phyloP scores from a whole-genome alignment of 2,888 invertebrate genomes.

The Scelioninae gen. 2 region DNA sequence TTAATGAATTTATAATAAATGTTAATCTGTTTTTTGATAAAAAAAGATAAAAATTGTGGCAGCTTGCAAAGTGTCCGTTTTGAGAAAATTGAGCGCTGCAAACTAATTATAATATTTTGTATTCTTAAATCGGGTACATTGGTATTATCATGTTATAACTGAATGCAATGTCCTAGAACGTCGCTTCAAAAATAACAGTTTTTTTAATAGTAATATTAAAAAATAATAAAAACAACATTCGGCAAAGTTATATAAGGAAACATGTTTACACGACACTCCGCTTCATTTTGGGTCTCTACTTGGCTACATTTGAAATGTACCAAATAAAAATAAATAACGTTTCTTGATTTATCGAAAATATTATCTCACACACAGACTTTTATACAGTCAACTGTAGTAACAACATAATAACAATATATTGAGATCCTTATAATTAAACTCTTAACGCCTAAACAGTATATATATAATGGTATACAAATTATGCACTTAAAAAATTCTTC shows the following conservation, averaged over 20 bases:
- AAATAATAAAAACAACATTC: background rate
- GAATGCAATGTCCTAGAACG: background rate
- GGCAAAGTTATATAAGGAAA: slow-evolving; percentile 20
- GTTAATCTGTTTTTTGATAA: slow-evolving; percentile 5
- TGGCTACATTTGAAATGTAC: slow-evolving; percentile 22
- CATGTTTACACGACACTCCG: slow-evolving; percentile 2
- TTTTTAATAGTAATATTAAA: background rate
- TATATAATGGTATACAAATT: slow-evolving; percentile 40
- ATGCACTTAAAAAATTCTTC: slow-evolving; percentile 7
- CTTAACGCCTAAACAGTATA: slow-evolving; percentile 45
- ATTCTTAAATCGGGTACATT: background rate
- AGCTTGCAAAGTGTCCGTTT: slow-evolving; percentile 31
- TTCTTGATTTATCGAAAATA: slow-evolving; percentile 55
- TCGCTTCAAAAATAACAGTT: background rate
- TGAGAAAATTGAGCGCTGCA: slow-evolving; percentile 31
- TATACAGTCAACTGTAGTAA: slow-evolving; percentile 56
- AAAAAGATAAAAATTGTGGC: slow-evolving; percentile 42
- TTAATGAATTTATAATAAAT: slow-evolving; percentile 7
- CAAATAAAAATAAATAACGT: slow-evolving; percentile 55
- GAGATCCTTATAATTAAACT: slow-evolving; percentile 55
- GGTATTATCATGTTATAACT: background rate
- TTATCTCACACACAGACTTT: slow-evolving; percentile 55
- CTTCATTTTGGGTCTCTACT: background rate
- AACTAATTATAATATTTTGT: slow-evolving; percentile 11
- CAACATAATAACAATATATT: slow-evolving; percentile 59